These are phyloP conservation scores for Eupsilia transversa DNA, from an alignment of 2,888 invertebrate genomes.

Conservation along the genomic window DNA sequence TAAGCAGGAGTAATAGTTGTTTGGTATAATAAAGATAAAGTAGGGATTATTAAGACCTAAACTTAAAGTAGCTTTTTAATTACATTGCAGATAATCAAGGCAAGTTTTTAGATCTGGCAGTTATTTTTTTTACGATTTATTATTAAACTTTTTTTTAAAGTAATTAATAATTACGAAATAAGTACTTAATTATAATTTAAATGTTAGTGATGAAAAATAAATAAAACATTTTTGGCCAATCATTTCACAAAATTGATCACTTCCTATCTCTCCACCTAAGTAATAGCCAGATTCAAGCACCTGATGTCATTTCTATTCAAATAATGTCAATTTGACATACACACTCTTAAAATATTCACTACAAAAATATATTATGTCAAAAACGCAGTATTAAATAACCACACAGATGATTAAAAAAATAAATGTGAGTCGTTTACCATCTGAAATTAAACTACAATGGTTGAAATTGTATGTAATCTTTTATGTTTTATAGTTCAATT, in stretches of 20 bases:
- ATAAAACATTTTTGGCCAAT: not conserved
- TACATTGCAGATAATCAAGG: not conserved
- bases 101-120: not conserved
- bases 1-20: conserved; percentile 8
- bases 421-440: conserved; percentile 20
- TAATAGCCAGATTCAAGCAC: not conserved
- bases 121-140: not conserved
- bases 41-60: no score
- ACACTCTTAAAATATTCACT: no score
- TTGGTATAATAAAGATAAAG: not conserved
- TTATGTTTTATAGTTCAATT: not conserved
- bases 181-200: not conserved
- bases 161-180: not conserved
- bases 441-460: conserved; percentile 39
- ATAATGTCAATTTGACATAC: not conserved
- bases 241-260: not conserved
- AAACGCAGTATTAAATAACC: not conserved
- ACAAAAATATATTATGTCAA: not conserved
- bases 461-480: conserved; percentile 8
- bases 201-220: not conserved
- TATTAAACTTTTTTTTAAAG: no score
- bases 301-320: not conserved
- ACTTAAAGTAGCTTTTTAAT: conserved; percentile 9
- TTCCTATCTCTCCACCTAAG: not conserved
- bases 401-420: not conserved